Evolutionary conservation across 2,113 vertebrate species (phyloP).

Genomic region (Sphyrna mokarran): DNA sequence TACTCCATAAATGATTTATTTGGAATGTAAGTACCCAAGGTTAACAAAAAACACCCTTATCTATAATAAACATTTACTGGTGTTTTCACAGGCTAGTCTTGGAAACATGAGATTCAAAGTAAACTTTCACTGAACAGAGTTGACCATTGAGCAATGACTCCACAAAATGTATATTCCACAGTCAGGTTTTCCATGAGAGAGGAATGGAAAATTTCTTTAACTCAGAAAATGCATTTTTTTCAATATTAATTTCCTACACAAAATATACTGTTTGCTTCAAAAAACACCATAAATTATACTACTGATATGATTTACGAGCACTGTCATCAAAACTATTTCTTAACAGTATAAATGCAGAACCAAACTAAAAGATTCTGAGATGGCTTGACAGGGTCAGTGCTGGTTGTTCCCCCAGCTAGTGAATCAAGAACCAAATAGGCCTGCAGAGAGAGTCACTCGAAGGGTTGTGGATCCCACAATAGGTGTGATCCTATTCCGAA

Average conservation of each 20-base stretch:
- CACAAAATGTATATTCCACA: not conserved
- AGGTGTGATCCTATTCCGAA: too few species aligned
- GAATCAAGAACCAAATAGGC: not conserved
- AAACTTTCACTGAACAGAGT: not conserved
- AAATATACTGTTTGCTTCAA: not conserved
- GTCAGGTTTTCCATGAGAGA: not conserved
- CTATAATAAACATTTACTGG: not conserved
- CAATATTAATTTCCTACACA: not conserved
- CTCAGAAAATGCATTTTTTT: not conserved
- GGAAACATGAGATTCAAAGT: not conserved
- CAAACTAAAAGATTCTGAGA: not conserved
- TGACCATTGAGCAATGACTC: not conserved
- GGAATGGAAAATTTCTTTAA: not conserved
- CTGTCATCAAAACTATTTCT: not conserved
- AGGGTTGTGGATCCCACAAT: too few species aligned
- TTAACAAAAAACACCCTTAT: not conserved
- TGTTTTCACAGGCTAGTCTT: not conserved
- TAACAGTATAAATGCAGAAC: not conserved
- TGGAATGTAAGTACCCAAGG: conserved; percentile 20
- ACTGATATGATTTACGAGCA: not conserved
- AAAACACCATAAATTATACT: not conserved
- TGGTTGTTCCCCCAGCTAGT: not conserved
- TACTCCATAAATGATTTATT: not conserved
- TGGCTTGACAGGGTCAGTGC: not conserved
- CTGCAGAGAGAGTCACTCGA: not conserved